phyloP scores from a whole-genome alignment of 2,797 vertebrate species.

The Mus minutoides region DNA sequence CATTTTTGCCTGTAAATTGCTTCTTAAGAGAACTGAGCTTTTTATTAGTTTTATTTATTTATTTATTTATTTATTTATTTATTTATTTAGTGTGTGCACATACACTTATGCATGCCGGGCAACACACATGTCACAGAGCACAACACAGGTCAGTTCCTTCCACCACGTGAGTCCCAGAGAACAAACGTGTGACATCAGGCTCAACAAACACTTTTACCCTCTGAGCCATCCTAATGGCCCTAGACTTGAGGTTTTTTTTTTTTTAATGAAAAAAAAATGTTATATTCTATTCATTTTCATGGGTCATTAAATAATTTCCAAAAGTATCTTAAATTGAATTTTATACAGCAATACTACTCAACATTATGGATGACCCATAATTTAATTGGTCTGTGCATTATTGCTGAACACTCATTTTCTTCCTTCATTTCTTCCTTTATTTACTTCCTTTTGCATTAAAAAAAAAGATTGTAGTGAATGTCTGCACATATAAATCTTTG shows the following conservation, averaged over 20 bases:
- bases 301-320: conserved; percentile 24
- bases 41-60: neutral
- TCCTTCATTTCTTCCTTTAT: neutral
- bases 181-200: neutral
- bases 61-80: neutral
- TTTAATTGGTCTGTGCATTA: conserved; percentile 19
- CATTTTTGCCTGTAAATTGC: conserved; percentile 6
- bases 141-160: neutral
- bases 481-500: neutral
- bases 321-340: conserved; percentile 39
- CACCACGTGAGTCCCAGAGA: neutral
- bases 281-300: conserved; percentile 44
- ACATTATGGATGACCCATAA: neutral
- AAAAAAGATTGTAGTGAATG: neutral
- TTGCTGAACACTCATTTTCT: neutral
- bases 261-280: conserved; percentile 26
- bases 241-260: conserved; percentile 18
- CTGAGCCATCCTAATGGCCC: neutral
- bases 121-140: neutral
- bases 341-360: neutral
- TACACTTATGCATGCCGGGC: neutral
- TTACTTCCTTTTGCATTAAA: neutral
- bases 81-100: neutral
- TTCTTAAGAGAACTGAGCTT: neutral
- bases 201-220: neutral